Conservation (phyloP, 2,797 vertebrate genomes). For the Spinibarbus caldwelli region DNA sequence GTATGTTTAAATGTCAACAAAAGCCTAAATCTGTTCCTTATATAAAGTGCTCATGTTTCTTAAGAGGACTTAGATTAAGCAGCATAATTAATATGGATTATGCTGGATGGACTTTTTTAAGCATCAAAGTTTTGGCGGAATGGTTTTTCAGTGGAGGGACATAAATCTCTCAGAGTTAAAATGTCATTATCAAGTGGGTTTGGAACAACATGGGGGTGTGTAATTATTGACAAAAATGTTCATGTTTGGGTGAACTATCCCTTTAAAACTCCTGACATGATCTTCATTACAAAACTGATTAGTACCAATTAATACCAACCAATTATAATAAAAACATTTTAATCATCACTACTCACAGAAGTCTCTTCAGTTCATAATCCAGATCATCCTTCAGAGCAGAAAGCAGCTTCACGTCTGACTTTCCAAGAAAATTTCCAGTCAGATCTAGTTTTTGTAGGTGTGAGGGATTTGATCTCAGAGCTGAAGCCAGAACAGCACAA, state of each 20-base stretch:
- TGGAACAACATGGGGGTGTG: neutral
- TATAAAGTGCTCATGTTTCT: neutral
- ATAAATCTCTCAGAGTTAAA: neutral
- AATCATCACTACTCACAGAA: conserved; percentile 10
- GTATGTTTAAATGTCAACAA: neutral
- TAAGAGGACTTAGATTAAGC: neutral
- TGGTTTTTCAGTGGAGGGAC: neutral
- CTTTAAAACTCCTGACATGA: neutral
- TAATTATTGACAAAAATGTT: neutral
- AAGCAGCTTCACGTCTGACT: neutral
- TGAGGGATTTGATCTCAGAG: conserved; percentile 10
- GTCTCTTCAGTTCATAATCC: neutral
- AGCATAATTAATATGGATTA: neutral
- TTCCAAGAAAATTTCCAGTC: neutral
- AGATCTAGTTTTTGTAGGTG: neutral
- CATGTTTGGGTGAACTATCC: neutral
- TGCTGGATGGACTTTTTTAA: neutral
- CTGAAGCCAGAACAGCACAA: conserved; percentile 2
- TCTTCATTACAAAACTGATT: neutral
- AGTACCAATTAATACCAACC: neutral
- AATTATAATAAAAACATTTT: neutral
- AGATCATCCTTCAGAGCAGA: neutral
- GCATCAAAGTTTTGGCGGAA: neutral
- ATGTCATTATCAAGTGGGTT: neutral
- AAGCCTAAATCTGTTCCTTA: neutral